Base-by-base conservation (phyloP, 2,113 vertebrate genomes). In the Corythornis vintsioides region DNA sequence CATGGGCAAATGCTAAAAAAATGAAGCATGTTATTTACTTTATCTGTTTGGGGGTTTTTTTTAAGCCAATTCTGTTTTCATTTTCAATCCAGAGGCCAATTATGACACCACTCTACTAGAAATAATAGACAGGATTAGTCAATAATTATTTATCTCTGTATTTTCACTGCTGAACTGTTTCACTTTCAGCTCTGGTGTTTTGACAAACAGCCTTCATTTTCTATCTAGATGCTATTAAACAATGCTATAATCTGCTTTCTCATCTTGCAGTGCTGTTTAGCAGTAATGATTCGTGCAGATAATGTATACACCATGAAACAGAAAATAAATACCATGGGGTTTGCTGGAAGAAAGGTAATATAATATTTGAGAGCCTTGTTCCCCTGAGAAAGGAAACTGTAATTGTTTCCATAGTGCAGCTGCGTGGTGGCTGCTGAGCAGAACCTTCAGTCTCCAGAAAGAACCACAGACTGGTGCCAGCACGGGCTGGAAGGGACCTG, bases 281-380 rank as follows among this genome's bases (percentile, higher is more conserved):
- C 40, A 19, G 66, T 94, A 83, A 92, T 93, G 86, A 83, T 92
- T 86, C 83, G 63, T 73, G 47, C 90, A 89, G 79, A 88, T 69
- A 86, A 94, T 80, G 8, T 76, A 76, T 78, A 73, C 31, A 15
- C n/a, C 63, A 40, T 25, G 2, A 69, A 85, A 86, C 52, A 29
- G 79, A 91, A 94, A 89, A 93, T 90, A 91, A 95, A 92, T 79
- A 45, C 53, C 56, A n/a, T 56, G 79, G 57, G 42, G 7, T 72
- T 65, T 67, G n/a, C 67, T 31, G 16, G 35, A 66, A 77, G 52
- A 66, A 88, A 65, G 52, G 83, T 94, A 90, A 89, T 52, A 42
- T 25, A 65, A 57, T 89, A 81, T 71, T 65, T 69, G 65, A 89
- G 69, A 86, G 31, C 15, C n/a, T 85, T 48, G 61, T 24, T 84